Evolutionary conservation across 2,113 vertebrate species (phyloP).

Genomic region (Labeo rohita): DNA sequence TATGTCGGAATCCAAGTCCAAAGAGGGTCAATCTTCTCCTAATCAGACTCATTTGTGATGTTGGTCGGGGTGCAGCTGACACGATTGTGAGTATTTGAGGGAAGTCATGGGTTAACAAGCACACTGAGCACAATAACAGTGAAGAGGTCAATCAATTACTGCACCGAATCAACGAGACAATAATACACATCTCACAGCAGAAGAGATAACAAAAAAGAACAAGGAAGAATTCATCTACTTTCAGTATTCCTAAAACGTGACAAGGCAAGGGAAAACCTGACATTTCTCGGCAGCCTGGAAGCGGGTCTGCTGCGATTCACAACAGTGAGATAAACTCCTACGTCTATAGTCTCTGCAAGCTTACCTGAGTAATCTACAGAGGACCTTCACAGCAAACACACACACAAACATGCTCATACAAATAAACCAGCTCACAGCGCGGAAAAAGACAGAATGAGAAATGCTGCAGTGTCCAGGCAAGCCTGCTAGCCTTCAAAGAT

Average conservation of each 20-base stretch:
- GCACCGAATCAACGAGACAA: not conserved
- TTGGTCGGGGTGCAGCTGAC: not conserved
- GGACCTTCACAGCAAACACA: constrained; percentile 11
- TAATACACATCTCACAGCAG: constrained; percentile 13
- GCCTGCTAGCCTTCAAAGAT: constrained; percentile 51
- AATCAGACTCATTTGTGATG: constrained; percentile 54
- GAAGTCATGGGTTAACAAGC: constrained; percentile 8
- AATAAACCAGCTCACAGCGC: not conserved
- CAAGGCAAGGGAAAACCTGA: not conserved
- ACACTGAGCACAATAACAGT: not conserved
- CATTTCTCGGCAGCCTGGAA: not conserved
- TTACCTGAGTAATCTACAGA: constrained; percentile 21
- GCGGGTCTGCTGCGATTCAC: not conserved
- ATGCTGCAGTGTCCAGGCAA: constrained; percentile 31
- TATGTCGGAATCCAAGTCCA: constrained; percentile 36
- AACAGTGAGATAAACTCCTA: constrained; percentile 11
- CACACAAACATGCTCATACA: not conserved
- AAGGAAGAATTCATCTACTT: not conserved
- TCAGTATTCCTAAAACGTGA: not conserved
- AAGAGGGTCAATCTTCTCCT: constrained; percentile 41
- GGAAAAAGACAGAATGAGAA: constrained; percentile 42
- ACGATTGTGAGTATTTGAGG: not conserved
- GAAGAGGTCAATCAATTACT: constrained; percentile 46
- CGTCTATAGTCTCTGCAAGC: not conserved
- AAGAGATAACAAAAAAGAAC: not conserved